A percentile compares a stretch with the other conserved stretches of the same genome.
phyloP scores from a whole-genome alignment of 2,797 vertebrate species.

The Pyrocephalus nanus region DNA sequence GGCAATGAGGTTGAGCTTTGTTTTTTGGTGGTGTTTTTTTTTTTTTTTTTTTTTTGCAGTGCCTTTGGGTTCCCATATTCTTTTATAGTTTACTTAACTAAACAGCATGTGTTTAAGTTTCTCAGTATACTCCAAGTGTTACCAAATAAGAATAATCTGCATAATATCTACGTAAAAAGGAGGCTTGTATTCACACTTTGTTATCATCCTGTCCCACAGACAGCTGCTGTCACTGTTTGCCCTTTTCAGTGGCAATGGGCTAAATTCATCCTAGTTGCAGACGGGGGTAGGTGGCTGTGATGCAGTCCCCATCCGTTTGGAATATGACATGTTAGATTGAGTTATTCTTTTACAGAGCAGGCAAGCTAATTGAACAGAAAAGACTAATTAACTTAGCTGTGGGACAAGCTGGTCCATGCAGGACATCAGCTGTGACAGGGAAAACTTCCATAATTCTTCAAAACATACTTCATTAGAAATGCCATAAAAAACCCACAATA shows the following conservation, averaged over 20 bases:
- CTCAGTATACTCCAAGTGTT: constrained; percentile 39
- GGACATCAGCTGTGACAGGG: not conserved
- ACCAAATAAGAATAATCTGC: constrained; percentile 64
- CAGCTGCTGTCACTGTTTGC: constrained; percentile 61
- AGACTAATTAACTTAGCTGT: not conserved
- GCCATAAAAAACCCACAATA: not conserved
- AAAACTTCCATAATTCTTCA: not conserved
- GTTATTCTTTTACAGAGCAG: not conserved
- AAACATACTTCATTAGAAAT: not conserved
- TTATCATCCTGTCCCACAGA: constrained; percentile 62
- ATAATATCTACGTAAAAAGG: constrained; percentile 45
- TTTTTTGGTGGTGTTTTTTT: not conserved
- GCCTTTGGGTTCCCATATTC: constrained; percentile 27
- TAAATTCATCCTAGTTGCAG: constrained; percentile 44
- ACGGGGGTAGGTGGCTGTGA: not conserved
- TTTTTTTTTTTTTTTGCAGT: constrained; percentile 19
- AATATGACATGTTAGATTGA: not conserved
- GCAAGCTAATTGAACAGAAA: not conserved
- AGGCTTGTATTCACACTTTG: constrained; percentile 55
- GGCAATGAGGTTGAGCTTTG: constrained; percentile 28
- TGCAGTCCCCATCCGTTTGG: not conserved
- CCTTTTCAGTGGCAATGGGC: constrained; percentile 59
- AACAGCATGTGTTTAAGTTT: constrained; percentile 55
- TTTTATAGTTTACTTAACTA: constrained; percentile 41
- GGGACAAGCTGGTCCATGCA: not conserved